These are phyloP conservation scores for Protomyctophum bolini DNA, from an alignment of 2,113 vertebrate species.

Conservation along the genomic window DNA sequence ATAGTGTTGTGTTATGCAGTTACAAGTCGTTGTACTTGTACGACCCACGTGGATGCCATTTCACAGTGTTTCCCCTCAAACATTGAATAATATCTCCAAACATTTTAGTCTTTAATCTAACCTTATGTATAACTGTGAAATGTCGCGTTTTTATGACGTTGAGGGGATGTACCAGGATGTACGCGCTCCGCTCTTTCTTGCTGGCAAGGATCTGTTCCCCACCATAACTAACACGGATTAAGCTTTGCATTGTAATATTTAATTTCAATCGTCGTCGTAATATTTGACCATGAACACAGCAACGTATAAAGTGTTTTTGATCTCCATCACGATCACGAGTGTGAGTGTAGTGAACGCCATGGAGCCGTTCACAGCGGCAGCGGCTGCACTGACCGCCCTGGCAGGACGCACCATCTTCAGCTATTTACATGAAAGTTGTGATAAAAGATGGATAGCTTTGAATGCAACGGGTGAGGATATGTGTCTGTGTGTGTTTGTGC, in stretches of 20 bases:
- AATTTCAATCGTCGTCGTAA: no score
- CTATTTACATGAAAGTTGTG: constrained; percentile 71
- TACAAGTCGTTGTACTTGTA: no score
- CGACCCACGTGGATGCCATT: no score
- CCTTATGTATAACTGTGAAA: no score
- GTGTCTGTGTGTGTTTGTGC: not conserved
- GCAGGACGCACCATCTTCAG: constrained; percentile 59
- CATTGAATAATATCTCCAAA: no score
- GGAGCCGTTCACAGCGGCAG: constrained; percentile 69
- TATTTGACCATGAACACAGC: constrained; percentile 59
- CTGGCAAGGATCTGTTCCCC: not conserved
- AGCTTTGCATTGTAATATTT: not conserved
- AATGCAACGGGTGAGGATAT: constrained; percentile 71
- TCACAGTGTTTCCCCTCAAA: no score
- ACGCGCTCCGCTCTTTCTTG: not conserved
- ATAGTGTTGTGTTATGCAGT: no score
- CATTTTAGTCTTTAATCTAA: no score
- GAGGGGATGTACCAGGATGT: constrained; percentile 33
- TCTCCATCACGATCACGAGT: constrained; percentile 13
- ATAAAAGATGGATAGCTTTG: constrained; percentile 64
- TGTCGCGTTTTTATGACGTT: constrained; percentile 44
- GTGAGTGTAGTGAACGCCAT: constrained; percentile 54
- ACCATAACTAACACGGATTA: not conserved
- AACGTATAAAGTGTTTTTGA: constrained; percentile 18
- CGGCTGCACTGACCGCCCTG: no score